Evolutionary conservation across 2,888 invertebrate species (phyloP), one percentile per base, ranked within the genome.

Genomic region (Masnerella sp.): DNA sequence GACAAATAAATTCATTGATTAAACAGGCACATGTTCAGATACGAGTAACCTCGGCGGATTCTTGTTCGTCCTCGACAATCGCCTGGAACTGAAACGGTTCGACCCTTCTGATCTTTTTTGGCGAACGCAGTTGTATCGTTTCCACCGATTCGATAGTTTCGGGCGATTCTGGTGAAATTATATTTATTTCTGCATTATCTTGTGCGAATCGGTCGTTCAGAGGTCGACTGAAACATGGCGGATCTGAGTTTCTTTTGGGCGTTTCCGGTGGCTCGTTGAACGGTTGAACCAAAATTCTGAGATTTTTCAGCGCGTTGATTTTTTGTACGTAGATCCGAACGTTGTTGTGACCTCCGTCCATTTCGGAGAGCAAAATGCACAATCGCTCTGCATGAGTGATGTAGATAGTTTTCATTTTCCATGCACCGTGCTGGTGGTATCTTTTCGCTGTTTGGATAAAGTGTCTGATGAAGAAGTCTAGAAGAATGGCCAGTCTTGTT

Each of bases 401-500:
- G 80, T 93, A 94, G 67, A 92, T 90, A 1, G 90, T 87, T 5
- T 92, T 92, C 80, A 93, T 91, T 62, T 89, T 88, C 14, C 89
- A 88, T 0, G 92, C 90, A 8, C 91, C 89, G 72, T 92, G 91
- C 72, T 90, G 89, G 11, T 91, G 90, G 74, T 93, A 92, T 47
- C 89, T 90, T 54, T 91, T 89, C 0, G 93, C 91, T 90, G 95
- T 93, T 52, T 91, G 89, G 28, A 94, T 90, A 79, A 94, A 92
- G 80, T 94, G 93, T 12, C 91, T 89, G 47, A 94, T 91, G 79
- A 95, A 93, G 80, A 93, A 91, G 81, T 92, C 91, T 0, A 95
- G 85, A 1, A 95, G 88, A 58, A 90, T 86, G n/a, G 91, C 89
- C 43, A 91, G 89, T 49, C 93, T 89, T 69, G 91, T 88, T 1